A percentile compares a stretch with the other conserved stretches of the same genome.
phyloP scores from a whole-genome alignment of 2,797 vertebrate species.

The Muscicapa comitata region DNA sequence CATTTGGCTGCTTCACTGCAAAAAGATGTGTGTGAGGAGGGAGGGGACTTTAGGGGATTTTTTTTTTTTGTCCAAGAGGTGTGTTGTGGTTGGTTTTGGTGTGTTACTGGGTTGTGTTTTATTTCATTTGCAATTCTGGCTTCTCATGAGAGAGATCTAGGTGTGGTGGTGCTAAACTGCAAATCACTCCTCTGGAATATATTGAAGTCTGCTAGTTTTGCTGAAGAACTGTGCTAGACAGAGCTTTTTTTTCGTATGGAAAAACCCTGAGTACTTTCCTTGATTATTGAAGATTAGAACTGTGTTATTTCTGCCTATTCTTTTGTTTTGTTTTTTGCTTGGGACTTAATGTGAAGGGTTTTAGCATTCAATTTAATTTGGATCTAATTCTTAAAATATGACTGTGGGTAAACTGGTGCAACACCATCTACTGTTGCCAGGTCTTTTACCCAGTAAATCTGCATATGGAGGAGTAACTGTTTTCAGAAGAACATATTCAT shows the following conservation, averaged over 20 bases:
- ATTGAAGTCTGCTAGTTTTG: not conserved
- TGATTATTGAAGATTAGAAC: not conserved
- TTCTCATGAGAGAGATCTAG: not conserved
- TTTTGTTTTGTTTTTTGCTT: not conserved
- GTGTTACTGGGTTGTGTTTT: not conserved
- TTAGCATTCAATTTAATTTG: not conserved
- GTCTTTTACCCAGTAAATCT: not conserved
- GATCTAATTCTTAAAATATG: not conserved
- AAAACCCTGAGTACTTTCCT: not conserved
- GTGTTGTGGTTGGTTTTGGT: not conserved
- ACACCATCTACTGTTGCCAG: not conserved
- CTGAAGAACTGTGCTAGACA: not conserved
- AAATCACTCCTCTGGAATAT: not conserved
- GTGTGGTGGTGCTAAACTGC: not conserved
- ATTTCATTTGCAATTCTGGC: not conserved
- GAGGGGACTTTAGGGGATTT: not conserved
- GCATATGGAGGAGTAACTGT: not conserved
- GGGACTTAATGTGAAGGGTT: not conserved
- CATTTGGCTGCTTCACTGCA: not conserved
- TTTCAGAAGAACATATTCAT: not conserved
- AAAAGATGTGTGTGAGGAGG: not conserved
- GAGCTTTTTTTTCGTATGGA: not conserved
- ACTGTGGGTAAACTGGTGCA: not conserved
- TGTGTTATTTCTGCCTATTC: not conserved
- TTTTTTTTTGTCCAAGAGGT: not conserved